These are phyloP conservation scores for Phaonia tiefii DNA, from an alignment of 2,888 invertebrate genomes.

Conservation along the genomic window DNA sequence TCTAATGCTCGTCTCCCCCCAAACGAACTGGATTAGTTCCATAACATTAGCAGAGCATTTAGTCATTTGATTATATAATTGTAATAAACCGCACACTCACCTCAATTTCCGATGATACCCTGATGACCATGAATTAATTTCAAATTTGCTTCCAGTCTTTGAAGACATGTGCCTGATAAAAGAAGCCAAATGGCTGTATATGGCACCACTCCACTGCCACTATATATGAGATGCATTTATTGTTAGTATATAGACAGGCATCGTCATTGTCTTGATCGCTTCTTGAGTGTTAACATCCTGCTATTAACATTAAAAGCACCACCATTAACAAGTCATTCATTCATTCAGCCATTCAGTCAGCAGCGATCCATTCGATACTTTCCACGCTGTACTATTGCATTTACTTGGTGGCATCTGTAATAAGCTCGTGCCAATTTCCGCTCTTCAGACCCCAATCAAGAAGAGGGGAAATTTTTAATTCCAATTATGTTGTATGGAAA, in stretches of 20 bases:
- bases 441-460: slow-evolving; percentile 20
- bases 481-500: neutral
- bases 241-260: slow-evolving; percentile 50
- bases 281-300: slow-evolving; percentile 65
- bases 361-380: slow-evolving; percentile 22
- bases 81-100: too few relatives aligned
- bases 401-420: slow-evolving; percentile 32
- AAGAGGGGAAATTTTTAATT: slow-evolving; percentile 17
- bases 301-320: slow-evolving; percentile 59
- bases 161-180: too few relatives aligned
- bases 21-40: too few relatives aligned
- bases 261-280: slow-evolving; percentile 33
- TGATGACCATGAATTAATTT: too few relatives aligned
- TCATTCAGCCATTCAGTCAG: slow-evolving; percentile 9
- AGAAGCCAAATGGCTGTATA: too few relatives aligned
- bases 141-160: too few relatives aligned
- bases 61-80: too few relatives aligned
- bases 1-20: too few relatives aligned
- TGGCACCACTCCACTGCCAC: too few relatives aligned
- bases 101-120: too few relatives aligned
- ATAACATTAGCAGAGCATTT: too few relatives aligned
- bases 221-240: neutral
- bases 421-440: slow-evolving; percentile 65
- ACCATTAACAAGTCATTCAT: slow-evolving; percentile 57
- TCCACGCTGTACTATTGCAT: slow-evolving; percentile 39